These are phyloP conservation scores for Acromyrmex echinatior DNA, from an alignment of 1,140 invertebrate species.

Conservation along the genomic window DNA sequence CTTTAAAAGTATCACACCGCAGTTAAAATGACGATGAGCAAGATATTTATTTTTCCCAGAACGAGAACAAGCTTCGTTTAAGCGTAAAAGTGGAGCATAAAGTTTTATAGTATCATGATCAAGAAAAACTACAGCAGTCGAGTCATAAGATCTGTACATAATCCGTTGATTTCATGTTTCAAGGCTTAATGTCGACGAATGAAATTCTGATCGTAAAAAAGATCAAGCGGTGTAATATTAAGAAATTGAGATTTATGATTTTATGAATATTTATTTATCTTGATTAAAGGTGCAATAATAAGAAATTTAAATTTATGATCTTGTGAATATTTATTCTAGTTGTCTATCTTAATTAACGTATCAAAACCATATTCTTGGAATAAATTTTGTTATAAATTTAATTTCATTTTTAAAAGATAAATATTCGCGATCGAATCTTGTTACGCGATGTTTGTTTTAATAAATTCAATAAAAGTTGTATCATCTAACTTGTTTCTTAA, in stretches of 20 bases:
- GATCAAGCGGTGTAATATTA: neutral
- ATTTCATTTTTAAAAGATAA: neutral
- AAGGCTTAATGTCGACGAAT: neutral
- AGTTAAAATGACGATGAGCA: neutral
- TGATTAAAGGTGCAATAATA: neutral
- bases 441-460: neutral
- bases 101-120: constrained; percentile 18
- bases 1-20: neutral
- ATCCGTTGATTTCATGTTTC: constrained; percentile 5
- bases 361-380: neutral
- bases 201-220: constrained; percentile 11
- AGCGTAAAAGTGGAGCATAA: constrained; percentile 12
- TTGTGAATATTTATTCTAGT: too few species aligned
- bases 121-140: neutral
- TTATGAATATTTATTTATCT: neutral
- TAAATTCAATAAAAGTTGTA: neutral
- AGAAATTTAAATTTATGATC: neutral
- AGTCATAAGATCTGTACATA: constrained; percentile 17
- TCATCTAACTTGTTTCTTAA: neutral
- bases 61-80: constrained; percentile 13
- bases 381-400: neutral
- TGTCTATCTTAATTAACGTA: neutral
- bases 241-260: neutral
- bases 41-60: constrained; percentile 28
- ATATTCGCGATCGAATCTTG: neutral